A percentile compares a stretch with the other conserved stretches of the same genome.
Evolutionary conservation across 2,113 vertebrate genomes (phyloP).

Genomic region (Catharus fuscescens): DNA sequence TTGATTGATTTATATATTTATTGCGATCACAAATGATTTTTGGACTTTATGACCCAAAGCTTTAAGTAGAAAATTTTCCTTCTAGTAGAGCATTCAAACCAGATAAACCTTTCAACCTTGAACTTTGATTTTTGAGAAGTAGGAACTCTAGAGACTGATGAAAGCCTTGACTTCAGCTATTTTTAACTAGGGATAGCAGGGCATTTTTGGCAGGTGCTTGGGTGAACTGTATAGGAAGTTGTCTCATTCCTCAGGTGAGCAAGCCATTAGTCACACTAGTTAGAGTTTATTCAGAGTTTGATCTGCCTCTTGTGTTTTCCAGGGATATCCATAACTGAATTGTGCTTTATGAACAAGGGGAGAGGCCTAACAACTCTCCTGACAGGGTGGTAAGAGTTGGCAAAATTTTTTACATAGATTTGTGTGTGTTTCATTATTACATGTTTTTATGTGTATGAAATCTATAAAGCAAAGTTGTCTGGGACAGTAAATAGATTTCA

Average conservation of each 20-base stretch:
- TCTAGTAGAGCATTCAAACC: neutral
- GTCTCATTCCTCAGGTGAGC: neutral
- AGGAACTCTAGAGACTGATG: neutral
- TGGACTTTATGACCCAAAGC: neutral
- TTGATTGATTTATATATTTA: neutral
- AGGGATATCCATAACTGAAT: neutral
- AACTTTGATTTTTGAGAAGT: neutral
- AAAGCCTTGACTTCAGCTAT: neutral
- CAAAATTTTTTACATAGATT: neutral
- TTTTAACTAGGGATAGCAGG: neutral
- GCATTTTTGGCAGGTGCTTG: neutral
- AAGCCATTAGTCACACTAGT: neutral
- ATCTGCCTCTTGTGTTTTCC: slow-evolving; percentile 5
- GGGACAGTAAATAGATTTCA: neutral
- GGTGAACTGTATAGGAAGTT: neutral
- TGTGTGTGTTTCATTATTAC: neutral
- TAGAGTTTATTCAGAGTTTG: neutral
- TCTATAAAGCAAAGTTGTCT: neutral
- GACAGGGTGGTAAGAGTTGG: slow-evolving; percentile 38
- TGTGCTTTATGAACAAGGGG: neutral
- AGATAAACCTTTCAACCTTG: neutral
- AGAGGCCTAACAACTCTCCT: neutral
- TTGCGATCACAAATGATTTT: neutral
- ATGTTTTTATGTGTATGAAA: neutral
- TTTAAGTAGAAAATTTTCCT: neutral